A percentile compares a stretch with the other conserved stretches of the same genome.
Conservation (phyloP, 92 coral and sea anemone species). For the Actinostola sp. region DNA sequence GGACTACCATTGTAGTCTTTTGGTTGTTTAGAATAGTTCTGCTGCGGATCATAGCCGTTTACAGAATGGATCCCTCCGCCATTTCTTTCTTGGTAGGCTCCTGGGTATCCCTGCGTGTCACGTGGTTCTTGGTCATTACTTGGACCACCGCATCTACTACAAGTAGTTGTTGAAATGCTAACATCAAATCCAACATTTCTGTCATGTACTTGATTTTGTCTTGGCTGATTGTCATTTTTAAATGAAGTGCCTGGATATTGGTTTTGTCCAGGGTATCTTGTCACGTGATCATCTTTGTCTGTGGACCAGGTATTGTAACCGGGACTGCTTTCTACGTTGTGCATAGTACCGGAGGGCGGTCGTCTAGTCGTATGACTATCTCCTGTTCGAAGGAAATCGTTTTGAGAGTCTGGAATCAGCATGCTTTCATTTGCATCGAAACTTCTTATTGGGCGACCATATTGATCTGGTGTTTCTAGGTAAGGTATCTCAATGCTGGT, state of each 20-base stretch:
- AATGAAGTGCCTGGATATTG: not conserved
- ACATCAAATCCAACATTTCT: not conserved
- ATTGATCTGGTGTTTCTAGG: conserved; percentile 2
- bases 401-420: conserved; percentile 1
- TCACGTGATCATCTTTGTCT: conserved; percentile 8
- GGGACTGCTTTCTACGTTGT: conserved; percentile 4
- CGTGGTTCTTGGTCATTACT: not conserved
- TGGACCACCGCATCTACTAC: not conserved
- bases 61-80: not conserved
- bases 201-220: no score
- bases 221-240: conserved; percentile 3
- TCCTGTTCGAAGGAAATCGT: not conserved
- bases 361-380: not conserved
- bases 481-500: conserved; percentile 32
- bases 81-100: not conserved
- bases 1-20: conserved; percentile 7
- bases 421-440: conserved; percentile 9
- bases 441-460: conserved; percentile 11
- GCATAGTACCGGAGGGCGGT: not conserved
- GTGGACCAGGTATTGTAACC: conserved; percentile 8
- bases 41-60: conserved; percentile 9
- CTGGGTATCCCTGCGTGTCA: not conserved
- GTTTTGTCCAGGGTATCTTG: conserved; percentile 2
- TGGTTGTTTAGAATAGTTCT: no score
- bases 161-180: not conserved